Percentiles rank a stretch among this genome's conserved stretches.
These are phyloP conservation scores for Neodon shergylaensis DNA, from an alignment of 2,113 vertebrate genomes.

Conservation along the genomic window DNA sequence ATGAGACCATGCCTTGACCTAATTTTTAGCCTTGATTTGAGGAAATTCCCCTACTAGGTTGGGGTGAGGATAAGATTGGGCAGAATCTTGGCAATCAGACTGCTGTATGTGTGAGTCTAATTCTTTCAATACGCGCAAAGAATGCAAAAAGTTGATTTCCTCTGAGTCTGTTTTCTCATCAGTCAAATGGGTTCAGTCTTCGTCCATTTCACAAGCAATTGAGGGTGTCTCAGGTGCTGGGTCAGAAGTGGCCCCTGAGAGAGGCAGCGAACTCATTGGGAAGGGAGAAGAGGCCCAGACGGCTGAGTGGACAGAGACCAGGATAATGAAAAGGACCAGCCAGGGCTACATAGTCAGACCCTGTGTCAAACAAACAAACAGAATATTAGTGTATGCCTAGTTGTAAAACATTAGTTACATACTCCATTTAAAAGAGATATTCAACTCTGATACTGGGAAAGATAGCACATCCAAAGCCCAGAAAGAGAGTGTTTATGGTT, in stretches of 20 bases:
- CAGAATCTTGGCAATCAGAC: not conserved
- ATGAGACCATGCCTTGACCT: not conserved
- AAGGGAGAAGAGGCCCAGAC: too few relatives aligned
- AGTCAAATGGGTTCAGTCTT: not conserved
- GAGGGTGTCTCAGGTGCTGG: not conserved
- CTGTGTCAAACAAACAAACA: not conserved
- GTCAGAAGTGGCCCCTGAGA: not conserved
- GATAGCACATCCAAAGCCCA: not conserved
- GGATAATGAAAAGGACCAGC: not conserved
- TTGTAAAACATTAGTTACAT: not conserved
- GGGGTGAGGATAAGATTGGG: not conserved
- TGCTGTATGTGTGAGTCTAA: rapidly evolving
- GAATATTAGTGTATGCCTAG: not conserved
- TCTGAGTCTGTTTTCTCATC: constrained; percentile 27
- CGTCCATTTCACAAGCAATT: not conserved
- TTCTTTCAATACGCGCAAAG: not conserved
- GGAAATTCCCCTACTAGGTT: not conserved
- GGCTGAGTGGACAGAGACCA: not conserved
- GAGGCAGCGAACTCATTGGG: not conserved
- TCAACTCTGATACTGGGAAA: not conserved
- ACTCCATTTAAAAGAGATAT: not conserved
- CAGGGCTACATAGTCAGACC: too few relatives aligned
- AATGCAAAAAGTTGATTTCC: not conserved
- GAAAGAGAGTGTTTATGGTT: not conserved
- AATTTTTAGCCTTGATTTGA: not conserved